Percentiles rank a stretch among this genome's conserved stretches.
These are phyloP conservation scores for Drosophila ohnishii DNA, from an alignment of 1,140 invertebrate species.

Conservation along the genomic window DNA sequence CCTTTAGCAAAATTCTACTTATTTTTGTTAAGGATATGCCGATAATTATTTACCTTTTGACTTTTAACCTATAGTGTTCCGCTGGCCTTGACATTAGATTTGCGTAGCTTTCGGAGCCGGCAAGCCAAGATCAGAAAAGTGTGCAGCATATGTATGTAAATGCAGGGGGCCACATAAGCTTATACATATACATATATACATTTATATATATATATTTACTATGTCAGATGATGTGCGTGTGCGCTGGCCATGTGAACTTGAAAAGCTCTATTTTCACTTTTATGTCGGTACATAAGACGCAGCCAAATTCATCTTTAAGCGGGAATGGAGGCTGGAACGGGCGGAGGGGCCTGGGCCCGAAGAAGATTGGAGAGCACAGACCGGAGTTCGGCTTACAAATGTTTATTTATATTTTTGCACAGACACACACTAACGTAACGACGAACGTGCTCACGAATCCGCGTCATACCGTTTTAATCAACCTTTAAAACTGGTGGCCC, in stretches of 20 bases:
- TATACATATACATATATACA: neutral
- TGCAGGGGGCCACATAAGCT: constrained; percentile 1
- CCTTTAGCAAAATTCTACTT: neutral
- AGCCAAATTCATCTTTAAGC: constrained; percentile 27
- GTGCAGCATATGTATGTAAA: constrained; percentile 7
- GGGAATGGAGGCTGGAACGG: neutral
- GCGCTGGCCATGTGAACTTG: constrained; percentile 54
- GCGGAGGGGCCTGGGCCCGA: neutral
- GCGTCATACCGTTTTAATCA: constrained; percentile 66
- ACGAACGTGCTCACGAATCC: constrained; percentile 3
- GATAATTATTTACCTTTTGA: constrained; percentile 13
- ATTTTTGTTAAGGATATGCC: neutral
- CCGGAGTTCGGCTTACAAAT: constrained; percentile 20
- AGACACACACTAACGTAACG: constrained; percentile 1
- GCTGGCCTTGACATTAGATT: constrained; percentile 18
- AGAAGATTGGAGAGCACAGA: constrained; percentile 9
- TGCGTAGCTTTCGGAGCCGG: constrained; percentile 5
- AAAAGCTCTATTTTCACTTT: constrained; percentile 76
- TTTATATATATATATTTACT: neutral
- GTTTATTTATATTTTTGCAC: constrained; percentile 20
- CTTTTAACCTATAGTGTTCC: constrained; percentile 6
- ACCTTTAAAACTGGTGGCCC: constrained; percentile 74
- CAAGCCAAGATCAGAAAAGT: constrained; percentile 15
- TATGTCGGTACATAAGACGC: constrained; percentile 43
- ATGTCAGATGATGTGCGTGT: constrained; percentile 1